These are phyloP conservation scores for Urocolius indicus DNA, from an alignment of 2,113 vertebrate species.

Conservation along the genomic window DNA sequence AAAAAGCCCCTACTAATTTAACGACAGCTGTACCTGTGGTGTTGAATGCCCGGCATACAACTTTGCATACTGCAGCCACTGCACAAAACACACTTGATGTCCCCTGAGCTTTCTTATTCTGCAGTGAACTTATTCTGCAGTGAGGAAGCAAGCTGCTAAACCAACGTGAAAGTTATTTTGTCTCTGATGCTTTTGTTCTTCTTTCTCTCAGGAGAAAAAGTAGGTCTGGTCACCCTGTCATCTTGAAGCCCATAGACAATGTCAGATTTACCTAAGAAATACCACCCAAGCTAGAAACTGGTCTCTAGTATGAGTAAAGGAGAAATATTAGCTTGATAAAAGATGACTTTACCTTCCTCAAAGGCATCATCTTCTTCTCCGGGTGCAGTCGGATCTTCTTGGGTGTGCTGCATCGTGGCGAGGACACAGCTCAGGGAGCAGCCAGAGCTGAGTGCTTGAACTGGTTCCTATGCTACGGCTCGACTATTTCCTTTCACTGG, in stretches of 20 bases:
- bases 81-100: neutral
- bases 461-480: neutral
- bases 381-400: constrained; percentile 20
- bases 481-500: constrained; percentile 51
- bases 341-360: constrained; percentile 77
- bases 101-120: neutral
- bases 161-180: neutral
- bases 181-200: neutral
- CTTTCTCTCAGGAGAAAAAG: constrained; percentile 16
- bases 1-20: neutral
- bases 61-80: neutral
- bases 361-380: constrained; percentile 78
- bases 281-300: neutral
- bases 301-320: neutral
- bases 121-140: neutral
- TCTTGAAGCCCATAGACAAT: neutral
- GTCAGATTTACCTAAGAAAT: constrained; percentile 34
- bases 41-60: fast-evolving
- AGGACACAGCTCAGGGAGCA: neutral
- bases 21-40: neutral
- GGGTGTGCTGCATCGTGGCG: constrained; percentile 61
- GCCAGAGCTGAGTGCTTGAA: neutral
- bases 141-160: neutral
- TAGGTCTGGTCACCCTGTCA: constrained; percentile 5
- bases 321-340: constrained; percentile 25